Evolutionary conservation across 2,888 invertebrate species (phyloP), one percentile per base, ranked within the genome.

Genomic region (Hemithea aestivaria): DNA sequence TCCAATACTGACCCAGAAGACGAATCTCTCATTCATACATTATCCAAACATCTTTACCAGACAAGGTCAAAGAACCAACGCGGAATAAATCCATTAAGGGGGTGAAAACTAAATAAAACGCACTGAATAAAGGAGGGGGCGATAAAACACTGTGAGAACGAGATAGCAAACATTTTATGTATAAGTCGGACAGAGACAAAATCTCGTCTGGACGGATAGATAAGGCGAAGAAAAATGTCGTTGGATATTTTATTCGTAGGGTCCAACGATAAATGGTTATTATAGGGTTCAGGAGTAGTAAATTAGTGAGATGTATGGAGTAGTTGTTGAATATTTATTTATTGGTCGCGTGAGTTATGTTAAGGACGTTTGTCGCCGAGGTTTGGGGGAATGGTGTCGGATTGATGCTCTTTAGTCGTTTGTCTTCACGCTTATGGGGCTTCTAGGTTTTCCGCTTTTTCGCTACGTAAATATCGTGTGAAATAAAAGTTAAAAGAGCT

Each of bases 181-280:
- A 3, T 12, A 10, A 36, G 65, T 9, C 35, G 29, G 61, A 73
- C 53, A 51, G 58, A 53, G 70, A 71, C 38, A 52, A 42, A 50
- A 45, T 27, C 57, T 46, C 63, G 82, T 76, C 84, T 85, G 85
- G 73, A 63, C 69, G 68, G 62, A 53, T 51, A 83, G 85, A 87
- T 87, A 87, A 85, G 77, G 69, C 67, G 57, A 77, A 85, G 85
- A 87, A 85, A 87, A 87, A 85, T 84, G 83, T 83, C 66, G 70
- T 39, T 52, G 68, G 79, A 81, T 84, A 82, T 42, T 83, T 80
- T 81, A 79, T 79, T 68, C 73, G 59, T 64, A 54, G 78, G 77
- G 72, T 62, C 54, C 66, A 53, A 61, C 69, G 67, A 84, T 80
- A 79, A 76, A 84, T 83, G 75, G 81, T 79, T 82, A 79, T 81